A percentile compares a stretch with the other conserved stretches of the same genome.
Conservation (phyloP, 2,113 vertebrate species). For the Charadrius vociferus region DNA sequence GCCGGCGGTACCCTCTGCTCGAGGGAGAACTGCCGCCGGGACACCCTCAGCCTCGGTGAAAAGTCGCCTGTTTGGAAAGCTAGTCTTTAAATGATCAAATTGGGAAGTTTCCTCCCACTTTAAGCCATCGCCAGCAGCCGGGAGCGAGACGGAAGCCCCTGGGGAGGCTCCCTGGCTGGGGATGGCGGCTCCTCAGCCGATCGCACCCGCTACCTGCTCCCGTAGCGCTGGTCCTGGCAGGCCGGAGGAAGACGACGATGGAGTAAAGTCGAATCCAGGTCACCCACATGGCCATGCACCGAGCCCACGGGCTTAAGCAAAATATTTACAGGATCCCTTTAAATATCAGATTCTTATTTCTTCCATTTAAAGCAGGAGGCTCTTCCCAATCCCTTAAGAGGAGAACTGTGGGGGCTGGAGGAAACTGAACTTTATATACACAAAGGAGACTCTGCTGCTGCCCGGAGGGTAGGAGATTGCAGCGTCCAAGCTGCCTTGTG, state of each 20-base stretch:
- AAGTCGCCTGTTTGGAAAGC: neutral
- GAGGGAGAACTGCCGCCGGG: neutral
- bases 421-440: neutral
- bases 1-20: neutral
- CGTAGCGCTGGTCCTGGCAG: accelerated
- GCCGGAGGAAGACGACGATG: neutral
- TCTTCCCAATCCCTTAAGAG: neutral
- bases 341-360: neutral
- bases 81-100: neutral
- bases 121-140: neutral
- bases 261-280: neutral
- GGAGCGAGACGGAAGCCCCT: neutral
- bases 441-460: neutral
- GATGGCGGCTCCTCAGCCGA: neutral
- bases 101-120: neutral
- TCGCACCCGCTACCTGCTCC: neutral
- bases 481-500: neutral
- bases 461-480: neutral
- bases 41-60: neutral
- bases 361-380: neutral
- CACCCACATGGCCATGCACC: neutral
- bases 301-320: neutral
- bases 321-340: neutral
- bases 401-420: neutral
- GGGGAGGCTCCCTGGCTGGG: neutral